Percentiles rank a stretch among this genome's conserved stretches.
Conservation (phyloP, 2,113 vertebrate genomes). For the Saccopteryx bilineata region DNA sequence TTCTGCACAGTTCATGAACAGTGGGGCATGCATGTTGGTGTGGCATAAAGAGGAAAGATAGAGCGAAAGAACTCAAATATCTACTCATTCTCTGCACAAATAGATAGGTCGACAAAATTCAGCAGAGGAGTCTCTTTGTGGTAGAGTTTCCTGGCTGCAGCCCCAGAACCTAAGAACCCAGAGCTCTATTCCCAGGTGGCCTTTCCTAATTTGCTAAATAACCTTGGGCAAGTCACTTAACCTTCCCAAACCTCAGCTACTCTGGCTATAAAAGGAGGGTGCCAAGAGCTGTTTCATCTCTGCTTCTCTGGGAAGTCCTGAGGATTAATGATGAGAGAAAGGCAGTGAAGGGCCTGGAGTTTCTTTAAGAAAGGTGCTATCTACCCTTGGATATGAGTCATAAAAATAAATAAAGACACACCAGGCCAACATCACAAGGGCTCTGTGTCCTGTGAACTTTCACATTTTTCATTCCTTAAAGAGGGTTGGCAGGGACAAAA, state of each 20-base stretch:
- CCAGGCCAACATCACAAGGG: background rate
- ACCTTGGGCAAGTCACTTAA: conserved; percentile 75
- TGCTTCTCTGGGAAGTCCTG: background rate
- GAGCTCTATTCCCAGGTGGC: conserved; percentile 29
- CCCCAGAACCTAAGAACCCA: conserved; percentile 55
- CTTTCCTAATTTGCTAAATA: conserved; percentile 70
- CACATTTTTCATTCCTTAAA: background rate
- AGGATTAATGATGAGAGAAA: conserved; percentile 56
- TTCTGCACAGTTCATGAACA: background rate
- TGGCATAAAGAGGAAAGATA: background rate
- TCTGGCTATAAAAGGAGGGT: background rate
- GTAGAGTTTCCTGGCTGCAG: conserved; percentile 33
- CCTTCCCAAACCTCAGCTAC: conserved; percentile 56
- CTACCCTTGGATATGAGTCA: background rate
- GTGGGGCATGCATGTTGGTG: background rate
- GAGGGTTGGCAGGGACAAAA: accelerated
- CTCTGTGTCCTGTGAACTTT: accelerated
- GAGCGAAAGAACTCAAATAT: background rate
- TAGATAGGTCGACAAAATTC: background rate
- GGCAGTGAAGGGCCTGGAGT: background rate
- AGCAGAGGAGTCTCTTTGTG: background rate
- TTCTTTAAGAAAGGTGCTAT: conserved; percentile 57
- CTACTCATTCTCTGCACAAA: background rate
- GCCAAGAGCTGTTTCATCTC: background rate
- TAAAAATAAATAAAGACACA: background rate